These are phyloP conservation scores for Lissonota sp. DNA, from an alignment of 2,888 invertebrate genomes.

Conservation along the genomic window DNA sequence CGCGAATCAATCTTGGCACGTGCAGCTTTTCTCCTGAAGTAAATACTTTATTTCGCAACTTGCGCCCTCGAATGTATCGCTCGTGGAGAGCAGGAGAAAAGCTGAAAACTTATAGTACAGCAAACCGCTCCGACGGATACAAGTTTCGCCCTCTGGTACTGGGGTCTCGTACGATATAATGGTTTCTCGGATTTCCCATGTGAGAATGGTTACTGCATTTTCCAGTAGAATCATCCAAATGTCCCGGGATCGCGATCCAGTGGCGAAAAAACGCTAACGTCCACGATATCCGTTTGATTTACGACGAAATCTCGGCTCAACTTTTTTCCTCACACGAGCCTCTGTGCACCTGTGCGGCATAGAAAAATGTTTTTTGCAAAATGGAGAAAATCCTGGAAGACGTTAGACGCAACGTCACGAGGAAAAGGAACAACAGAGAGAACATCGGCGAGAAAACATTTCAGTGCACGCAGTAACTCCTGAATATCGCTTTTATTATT, in stretches of 20 bases:
- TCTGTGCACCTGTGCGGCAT: too few relatives aligned
- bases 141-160: constrained; percentile 16
- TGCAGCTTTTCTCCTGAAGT: too few relatives aligned
- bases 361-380: too few relatives aligned
- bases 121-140: constrained; percentile 21
- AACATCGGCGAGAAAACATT: too few relatives aligned
- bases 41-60: constrained; percentile 30
- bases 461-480: too few relatives aligned
- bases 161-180: constrained; percentile 65
- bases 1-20: too few relatives aligned
- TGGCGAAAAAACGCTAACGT: constrained; percentile 13
- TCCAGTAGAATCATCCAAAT: constrained; percentile 38
- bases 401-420: too few relatives aligned
- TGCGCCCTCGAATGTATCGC: background rate
- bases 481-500: too few relatives aligned
- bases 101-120: constrained; percentile 10
- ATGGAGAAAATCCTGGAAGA: too few relatives aligned
- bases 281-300: constrained; percentile 60
- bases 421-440: too few relatives aligned
- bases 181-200: constrained; percentile 69
- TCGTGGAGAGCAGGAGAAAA: too few relatives aligned
- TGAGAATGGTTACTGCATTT: constrained; percentile 66
- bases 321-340: background rate
- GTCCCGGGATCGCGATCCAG: constrained; percentile 35
- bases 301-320: constrained; percentile 4